Base-by-base conservation (phyloP, 2,113 vertebrate genomes). In the Lonchura striata region DNA sequence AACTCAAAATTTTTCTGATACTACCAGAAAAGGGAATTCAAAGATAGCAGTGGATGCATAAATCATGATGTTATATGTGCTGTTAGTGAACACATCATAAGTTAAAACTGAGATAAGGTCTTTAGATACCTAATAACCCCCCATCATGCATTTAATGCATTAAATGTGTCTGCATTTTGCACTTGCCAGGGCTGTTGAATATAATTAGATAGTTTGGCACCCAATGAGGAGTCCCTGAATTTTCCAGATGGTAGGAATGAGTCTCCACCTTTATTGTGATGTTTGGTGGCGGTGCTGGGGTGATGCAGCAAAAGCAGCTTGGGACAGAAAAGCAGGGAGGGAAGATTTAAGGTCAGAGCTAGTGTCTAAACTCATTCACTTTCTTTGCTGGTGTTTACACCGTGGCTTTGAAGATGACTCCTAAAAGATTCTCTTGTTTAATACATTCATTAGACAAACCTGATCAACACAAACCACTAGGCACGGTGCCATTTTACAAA, bases 111-210 rank as follows among this genome's bases (percentile, higher is more conserved):
- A 91, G 74, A 82, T 69, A 86, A 82, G 44, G 41, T 65, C 63
- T 94, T 94, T 72, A 90, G 72, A 95, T 78, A 86, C n/a, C 49
- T 71, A 92, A 84, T 90, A 95, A 71, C 4, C 13, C 20, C 50
- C 60, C 41, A 31, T 53, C 88, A 92, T 76, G 35, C 46, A 66
- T 63, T 76, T 77, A 82, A 13, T 83, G 15, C 49, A 52, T 79
- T 79, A 86, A 79, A 19, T 57, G 25, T 86, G 47, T 77, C 86
- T 92, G 82, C 41, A 60, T 95, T 94, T 81, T 95, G 25, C 7
- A 3, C 53, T 77, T 94, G 42, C 46, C 52, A 33, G 35, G 77
- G 74, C 28, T 84, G 23, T 75, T 4, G 2, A 81, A 42, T 83
- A 66, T 69, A 23, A 13, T 60, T 84, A 86, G 23, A 30, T 35